phyloP scores from a whole-genome alignment of 2,113 vertebrate species.

The Philantomba maxwellii region DNA sequence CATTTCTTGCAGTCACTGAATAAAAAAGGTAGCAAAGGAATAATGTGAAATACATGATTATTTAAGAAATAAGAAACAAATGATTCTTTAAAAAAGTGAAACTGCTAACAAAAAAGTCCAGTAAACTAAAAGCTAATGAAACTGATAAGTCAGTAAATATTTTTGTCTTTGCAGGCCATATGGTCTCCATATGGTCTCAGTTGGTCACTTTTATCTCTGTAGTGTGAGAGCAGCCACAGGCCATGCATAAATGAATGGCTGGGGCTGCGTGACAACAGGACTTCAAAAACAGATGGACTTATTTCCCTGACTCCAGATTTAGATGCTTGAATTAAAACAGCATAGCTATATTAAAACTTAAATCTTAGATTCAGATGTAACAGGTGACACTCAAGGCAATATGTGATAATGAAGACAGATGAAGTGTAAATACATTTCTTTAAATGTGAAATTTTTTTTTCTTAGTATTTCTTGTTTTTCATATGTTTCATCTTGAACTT shows the following conservation, averaged over 20 bases:
- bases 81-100: not conserved
- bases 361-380: not conserved
- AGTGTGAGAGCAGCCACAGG: not conserved
- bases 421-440: not conserved
- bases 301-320: not conserved
- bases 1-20: not conserved
- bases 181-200: not conserved
- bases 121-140: not conserved
- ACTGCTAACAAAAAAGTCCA: not conserved
- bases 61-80: not conserved
- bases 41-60: not conserved
- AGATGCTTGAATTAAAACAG: not conserved
- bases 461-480: not conserved
- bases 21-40: not conserved
- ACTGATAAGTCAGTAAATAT: not conserved
- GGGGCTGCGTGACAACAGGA: not conserved
- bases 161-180: not conserved
- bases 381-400: not conserved
- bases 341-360: not conserved
- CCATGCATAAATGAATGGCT: not conserved
- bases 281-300: not conserved
- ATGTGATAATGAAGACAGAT: not conserved
- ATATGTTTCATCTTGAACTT: not conserved
- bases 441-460: not conserved
- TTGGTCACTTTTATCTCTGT: not conserved